These are phyloP conservation scores for Gobiocypris rarus DNA, from an alignment of 2,113 vertebrate genomes.

Conservation along the genomic window DNA sequence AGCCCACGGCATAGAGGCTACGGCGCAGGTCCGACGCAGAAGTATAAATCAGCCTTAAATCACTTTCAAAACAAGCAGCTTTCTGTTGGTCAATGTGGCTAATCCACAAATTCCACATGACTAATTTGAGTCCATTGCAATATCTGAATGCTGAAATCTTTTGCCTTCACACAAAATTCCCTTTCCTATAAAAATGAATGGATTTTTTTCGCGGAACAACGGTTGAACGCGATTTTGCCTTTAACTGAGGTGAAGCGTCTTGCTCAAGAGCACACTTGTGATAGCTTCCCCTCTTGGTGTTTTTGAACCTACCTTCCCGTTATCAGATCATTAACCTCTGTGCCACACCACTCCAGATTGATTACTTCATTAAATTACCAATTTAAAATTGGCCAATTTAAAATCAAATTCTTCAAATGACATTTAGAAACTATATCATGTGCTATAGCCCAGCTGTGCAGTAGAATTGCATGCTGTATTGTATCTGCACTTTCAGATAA, in stretches of 20 bases:
- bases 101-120: no score
- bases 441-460: constrained; percentile 38
- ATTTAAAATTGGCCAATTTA: neutral
- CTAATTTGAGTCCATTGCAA: no score
- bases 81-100: no score
- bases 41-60: no score
- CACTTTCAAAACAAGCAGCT: no score
- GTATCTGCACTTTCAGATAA: constrained; percentile 68
- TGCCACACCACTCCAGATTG: neutral
- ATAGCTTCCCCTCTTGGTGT: neutral
- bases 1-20: no score
- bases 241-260: neutral
- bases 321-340: neutral
- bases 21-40: no score
- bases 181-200: no score
- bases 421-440: constrained; percentile 11
- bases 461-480: constrained; percentile 55
- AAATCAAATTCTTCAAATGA: neutral
- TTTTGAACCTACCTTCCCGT: neutral
- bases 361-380: constrained; percentile 2
- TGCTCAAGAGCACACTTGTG: neutral
- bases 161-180: no score
- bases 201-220: no score
- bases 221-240: no score
- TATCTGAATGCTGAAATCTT: no score